A percentile compares a stretch with the other conserved stretches of the same genome.
Conservation (phyloP, 92 coral and sea anemone genomes). For the Hydrozoanthus gracilis region DNA sequence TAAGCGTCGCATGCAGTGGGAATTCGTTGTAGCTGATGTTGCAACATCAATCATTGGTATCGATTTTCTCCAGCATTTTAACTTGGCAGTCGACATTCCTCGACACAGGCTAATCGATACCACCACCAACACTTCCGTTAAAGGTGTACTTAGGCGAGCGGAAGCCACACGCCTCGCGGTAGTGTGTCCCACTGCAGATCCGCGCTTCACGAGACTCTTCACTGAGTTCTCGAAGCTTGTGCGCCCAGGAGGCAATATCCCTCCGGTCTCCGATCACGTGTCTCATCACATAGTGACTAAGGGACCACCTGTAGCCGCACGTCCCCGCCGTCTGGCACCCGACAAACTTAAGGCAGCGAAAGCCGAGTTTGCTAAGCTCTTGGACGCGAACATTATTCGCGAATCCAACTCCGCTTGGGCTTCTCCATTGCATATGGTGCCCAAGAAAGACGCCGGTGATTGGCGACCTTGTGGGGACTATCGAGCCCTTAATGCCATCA, state of each 20-base stretch:
- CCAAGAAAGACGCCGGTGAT: conserved; percentile 44
- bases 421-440: conserved; percentile 62
- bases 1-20: too few species aligned
- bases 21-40: not conserved
- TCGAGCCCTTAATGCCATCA: conserved; percentile 46
- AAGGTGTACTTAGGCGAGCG: not conserved
- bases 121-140: not conserved
- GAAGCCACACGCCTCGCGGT: too few species aligned
- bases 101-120: conserved; percentile 21
- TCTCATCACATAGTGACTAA: conserved; percentile 6
- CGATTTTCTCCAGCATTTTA: not conserved
- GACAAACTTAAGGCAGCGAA: conserved; percentile 44
- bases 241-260: too few species aligned
- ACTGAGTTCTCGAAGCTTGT: too few species aligned
- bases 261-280: not conserved
- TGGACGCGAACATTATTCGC: conserved; percentile 33
- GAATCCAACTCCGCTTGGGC: conserved; percentile 57
- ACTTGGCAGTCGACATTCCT: conserved; percentile 1
- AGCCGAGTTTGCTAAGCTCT: conserved; percentile 45
- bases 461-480: conserved; percentile 69
- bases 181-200: too few species aligned
- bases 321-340: conserved; percentile 22
- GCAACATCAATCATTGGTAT: not conserved
- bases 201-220: too few species aligned
- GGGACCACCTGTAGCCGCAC: conserved; percentile 38